Evolutionary conservation across 1,140 invertebrate species (phyloP).

Genomic region (Cyrtorhinus lividipennis): DNA sequence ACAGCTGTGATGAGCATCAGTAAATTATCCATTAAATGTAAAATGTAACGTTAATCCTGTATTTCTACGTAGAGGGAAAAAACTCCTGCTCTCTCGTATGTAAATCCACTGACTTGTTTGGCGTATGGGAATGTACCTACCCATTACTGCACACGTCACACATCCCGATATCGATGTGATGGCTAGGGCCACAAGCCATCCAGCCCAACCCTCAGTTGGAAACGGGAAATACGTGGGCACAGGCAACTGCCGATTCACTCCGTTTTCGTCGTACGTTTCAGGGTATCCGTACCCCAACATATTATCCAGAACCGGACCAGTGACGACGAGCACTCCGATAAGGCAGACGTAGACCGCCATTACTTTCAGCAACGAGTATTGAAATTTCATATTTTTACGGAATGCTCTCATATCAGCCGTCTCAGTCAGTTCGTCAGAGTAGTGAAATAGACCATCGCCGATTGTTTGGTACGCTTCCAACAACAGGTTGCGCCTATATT

Average conservation of each 20-base stretch:
- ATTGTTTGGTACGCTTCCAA: not conserved
- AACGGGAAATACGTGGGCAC: not conserved
- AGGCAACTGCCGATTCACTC: not conserved
- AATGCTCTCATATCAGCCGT: not conserved
- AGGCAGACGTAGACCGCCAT: not conserved
- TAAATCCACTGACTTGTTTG: too few relatives aligned
- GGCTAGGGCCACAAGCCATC: too few relatives aligned
- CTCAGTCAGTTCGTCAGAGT: not conserved
- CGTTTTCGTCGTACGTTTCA: not conserved
- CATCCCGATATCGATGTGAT: too few relatives aligned
- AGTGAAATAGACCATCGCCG: not conserved
- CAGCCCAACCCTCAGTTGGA: too few relatives aligned
- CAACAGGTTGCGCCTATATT: not conserved
- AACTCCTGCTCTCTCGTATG: too few relatives aligned
- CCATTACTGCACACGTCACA: too few relatives aligned
- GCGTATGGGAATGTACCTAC: too few relatives aligned
- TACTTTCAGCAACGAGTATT: not conserved
- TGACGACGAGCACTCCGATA: not conserved
- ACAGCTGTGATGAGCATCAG: too few relatives aligned
- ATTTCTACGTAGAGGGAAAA: too few relatives aligned
- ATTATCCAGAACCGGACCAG: not conserved
- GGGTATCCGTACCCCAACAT: not conserved
- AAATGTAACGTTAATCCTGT: too few relatives aligned
- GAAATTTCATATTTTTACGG: not conserved
- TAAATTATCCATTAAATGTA: too few relatives aligned